Percentiles rank a stretch among this genome's conserved stretches.
These are phyloP conservation scores for Mesocricetus auratus DNA, from an alignment of 2,113 vertebrate genomes.

Conservation along the genomic window DNA sequence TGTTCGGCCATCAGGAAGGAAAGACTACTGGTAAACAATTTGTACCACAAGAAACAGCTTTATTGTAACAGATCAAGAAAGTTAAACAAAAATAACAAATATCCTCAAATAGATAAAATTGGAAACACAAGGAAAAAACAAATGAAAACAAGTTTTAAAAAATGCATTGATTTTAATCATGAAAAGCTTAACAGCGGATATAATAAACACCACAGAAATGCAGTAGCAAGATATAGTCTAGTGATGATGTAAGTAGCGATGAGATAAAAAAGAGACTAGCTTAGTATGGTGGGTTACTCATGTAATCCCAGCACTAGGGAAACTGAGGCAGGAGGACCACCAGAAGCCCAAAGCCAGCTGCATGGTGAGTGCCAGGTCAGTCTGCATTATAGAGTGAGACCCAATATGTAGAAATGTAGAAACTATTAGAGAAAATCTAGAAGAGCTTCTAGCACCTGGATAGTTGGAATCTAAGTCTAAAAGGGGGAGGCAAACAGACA, in stretches of 20 bases:
- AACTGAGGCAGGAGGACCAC: background rate
- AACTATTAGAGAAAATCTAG: background rate
- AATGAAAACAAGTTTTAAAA: conserved; percentile 14
- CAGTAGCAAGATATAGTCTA: background rate
- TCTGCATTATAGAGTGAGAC: background rate
- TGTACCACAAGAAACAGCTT: background rate
- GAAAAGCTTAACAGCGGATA: background rate
- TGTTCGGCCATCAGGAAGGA: background rate
- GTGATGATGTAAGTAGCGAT: background rate
- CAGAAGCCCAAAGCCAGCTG: background rate
- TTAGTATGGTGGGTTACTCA: background rate
- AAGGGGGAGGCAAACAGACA: background rate
- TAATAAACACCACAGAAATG: background rate
- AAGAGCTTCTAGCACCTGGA: background rate
- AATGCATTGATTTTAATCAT: background rate
- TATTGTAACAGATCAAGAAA: background rate
- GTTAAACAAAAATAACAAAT: background rate
- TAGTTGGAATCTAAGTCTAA: background rate
- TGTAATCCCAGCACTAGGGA: background rate
- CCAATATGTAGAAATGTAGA: background rate
- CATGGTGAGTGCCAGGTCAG: background rate
- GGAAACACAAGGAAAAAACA: background rate
- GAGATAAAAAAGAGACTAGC: background rate
- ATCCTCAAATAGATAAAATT: background rate
- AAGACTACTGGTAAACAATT: background rate